Percentiles rank a stretch among this genome's conserved stretches.
These are phyloP conservation scores for Dermatemys mawii DNA, from an alignment of 2,113 vertebrate genomes.

Conservation along the genomic window DNA sequence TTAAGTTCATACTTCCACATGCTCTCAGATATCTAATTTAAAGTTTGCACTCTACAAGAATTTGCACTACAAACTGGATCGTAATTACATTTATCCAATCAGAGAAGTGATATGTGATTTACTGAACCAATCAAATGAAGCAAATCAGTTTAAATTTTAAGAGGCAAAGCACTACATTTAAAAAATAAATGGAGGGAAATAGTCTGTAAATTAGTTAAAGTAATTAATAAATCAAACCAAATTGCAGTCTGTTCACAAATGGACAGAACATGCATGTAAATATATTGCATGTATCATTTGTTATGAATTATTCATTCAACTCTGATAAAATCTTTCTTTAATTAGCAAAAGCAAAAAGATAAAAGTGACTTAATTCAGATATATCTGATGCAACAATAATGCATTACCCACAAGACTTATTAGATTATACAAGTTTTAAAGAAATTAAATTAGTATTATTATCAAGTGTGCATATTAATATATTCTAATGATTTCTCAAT, in stretches of 20 bases:
- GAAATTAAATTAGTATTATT: background rate
- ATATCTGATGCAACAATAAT: background rate
- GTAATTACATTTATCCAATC: background rate
- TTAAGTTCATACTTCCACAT: background rate
- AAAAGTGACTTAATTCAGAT: background rate
- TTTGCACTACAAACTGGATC: background rate
- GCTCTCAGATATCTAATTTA: background rate
- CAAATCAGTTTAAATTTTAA: background rate
- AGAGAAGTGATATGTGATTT: background rate
- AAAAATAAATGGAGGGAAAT: background rate
- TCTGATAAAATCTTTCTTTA: constrained; percentile 3
- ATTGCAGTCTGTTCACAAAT: background rate
- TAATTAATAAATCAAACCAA: constrained; percentile 22
- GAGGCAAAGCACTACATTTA: background rate
- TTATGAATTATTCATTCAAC: background rate
- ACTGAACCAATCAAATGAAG: background rate
- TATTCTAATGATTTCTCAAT: background rate
- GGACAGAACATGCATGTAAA: background rate
- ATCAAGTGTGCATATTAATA: background rate
- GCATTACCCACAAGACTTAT: background rate
- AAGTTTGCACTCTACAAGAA: background rate
- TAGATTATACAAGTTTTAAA: background rate
- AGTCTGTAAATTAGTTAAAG: constrained; percentile 20
- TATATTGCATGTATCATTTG: background rate
- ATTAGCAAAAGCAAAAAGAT: background rate